These are phyloP conservation scores for Amphiura filiformis DNA, from an alignment of 35 echinoderm and acorn worm genomes.

Conservation along the genomic window DNA sequence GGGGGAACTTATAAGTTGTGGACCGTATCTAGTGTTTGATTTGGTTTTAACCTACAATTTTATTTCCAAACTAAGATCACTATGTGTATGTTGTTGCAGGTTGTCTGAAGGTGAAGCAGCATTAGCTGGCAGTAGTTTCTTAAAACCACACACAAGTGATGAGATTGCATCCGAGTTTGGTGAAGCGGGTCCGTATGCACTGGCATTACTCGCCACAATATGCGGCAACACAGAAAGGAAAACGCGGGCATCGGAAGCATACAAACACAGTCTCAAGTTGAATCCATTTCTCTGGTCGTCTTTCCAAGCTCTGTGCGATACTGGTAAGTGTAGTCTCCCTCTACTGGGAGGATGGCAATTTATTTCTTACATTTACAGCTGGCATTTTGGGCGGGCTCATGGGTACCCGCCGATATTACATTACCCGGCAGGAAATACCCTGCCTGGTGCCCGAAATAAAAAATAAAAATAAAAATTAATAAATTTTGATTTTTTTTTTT, in stretches of 20 bases:
- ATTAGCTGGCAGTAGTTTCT: slow-evolving; percentile 60
- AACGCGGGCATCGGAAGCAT: slow-evolving; percentile 60
- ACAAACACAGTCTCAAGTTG: slow-evolving; percentile 79
- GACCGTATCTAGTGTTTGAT: too few relatives aligned
- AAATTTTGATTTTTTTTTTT: too few relatives aligned
- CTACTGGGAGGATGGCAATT: too few relatives aligned
- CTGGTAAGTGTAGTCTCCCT: slow-evolving; percentile 64
- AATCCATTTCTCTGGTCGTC: slow-evolving; percentile 97
- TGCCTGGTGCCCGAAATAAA: too few relatives aligned
- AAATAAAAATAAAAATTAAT: too few relatives aligned
- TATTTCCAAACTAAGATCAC: too few relatives aligned
- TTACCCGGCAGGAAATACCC: too few relatives aligned
- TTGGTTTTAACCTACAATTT: too few relatives aligned
- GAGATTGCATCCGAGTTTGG: slow-evolving; percentile 76
- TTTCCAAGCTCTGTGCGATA: slow-evolving; percentile 82
- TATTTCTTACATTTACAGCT: too few relatives aligned
- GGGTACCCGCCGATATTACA: too few relatives aligned
- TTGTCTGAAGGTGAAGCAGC: slow-evolving; percentile 80
- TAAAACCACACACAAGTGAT: slow-evolving; percentile 71
- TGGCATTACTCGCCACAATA: slow-evolving; percentile 73
- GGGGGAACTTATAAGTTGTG: too few relatives aligned
- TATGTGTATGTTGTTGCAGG: slow-evolving; percentile 17
- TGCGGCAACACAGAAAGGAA: slow-evolving; percentile 82
- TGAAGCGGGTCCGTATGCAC: slow-evolving; percentile 67
- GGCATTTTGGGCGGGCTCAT: too few relatives aligned